These are phyloP conservation scores for Macropodus opercularis DNA, from an alignment of 2,797 vertebrate species.

Conservation along the genomic window DNA sequence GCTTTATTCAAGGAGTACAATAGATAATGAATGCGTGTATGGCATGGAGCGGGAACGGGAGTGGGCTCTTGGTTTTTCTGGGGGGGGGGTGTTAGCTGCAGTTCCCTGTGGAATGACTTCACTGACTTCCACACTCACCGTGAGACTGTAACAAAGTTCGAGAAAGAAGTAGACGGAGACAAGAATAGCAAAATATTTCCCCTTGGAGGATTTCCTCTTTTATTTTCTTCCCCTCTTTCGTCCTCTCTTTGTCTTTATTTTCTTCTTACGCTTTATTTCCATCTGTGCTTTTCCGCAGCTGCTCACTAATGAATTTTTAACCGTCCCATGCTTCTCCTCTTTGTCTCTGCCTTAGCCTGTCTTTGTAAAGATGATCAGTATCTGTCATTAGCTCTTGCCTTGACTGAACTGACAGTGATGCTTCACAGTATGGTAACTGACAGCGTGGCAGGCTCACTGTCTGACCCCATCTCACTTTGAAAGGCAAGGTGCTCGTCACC, in stretches of 20 bases:
- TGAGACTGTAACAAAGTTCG: slow-evolving; percentile 59
- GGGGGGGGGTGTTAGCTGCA: slow-evolving; percentile 41
- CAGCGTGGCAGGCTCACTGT: not conserved
- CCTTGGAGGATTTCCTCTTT: slow-evolving; percentile 55
- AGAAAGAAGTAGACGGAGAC: slow-evolving; percentile 46
- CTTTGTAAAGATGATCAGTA: slow-evolving; percentile 58
- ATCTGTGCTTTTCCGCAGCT: slow-evolving; percentile 48
- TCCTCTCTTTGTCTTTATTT: slow-evolving; percentile 30
- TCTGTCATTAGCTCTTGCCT: slow-evolving; percentile 30
- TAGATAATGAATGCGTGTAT: slow-evolving; percentile 64
- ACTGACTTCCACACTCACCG: slow-evolving; percentile 55
- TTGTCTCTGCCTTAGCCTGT: slow-evolving; percentile 38
- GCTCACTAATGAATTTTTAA: slow-evolving; percentile 67
- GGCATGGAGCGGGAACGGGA: slow-evolving; percentile 16
- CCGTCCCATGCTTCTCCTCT: slow-evolving; percentile 38
- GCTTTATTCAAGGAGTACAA: slow-evolving; percentile 58
- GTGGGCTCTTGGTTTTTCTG: slow-evolving; percentile 32
- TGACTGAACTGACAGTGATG: slow-evolving; percentile 8
- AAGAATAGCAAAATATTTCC: slow-evolving; percentile 55
- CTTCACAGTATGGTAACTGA: slow-evolving; percentile 5
- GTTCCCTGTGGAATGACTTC: slow-evolving; percentile 59
- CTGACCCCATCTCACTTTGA: slow-evolving; percentile 29
- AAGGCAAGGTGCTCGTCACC: slow-evolving; percentile 38
- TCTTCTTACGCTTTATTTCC: slow-evolving; percentile 32
- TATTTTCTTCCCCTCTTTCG: slow-evolving; percentile 35